Conservation (phyloP, 2,797 vertebrate genomes). For the Rhincodon typus region DNA sequence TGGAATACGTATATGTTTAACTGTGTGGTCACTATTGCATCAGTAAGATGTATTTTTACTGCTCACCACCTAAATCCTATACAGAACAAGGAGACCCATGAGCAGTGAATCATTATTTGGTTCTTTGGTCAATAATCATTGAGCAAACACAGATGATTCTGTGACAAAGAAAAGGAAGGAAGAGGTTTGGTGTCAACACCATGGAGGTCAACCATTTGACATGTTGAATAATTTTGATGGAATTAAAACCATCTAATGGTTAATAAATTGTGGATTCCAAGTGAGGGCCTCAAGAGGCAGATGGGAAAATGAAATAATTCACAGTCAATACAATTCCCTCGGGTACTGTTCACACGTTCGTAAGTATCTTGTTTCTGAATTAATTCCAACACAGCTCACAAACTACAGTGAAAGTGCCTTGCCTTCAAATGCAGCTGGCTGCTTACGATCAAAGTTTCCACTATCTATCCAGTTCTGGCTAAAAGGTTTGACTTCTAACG, state of each 20-base stretch:
- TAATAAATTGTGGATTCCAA: neutral
- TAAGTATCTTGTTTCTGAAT: slow-evolving; percentile 21
- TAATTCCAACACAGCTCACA: neutral
- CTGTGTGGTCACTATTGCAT: neutral
- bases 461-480: neutral
- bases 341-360: neutral
- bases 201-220: neutral
- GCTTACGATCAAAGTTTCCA: neutral
- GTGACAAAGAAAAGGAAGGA: neutral
- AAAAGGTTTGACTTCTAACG: neutral
- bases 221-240: neutral
- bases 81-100: no score
- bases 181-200: no score
- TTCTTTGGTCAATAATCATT: neutral
- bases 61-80: neutral
- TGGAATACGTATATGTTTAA: neutral
- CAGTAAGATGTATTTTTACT: neutral
- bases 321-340: neutral
- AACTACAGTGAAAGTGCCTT: neutral
- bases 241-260: neutral
- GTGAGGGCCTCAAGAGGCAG: neutral
- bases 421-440: neutral
- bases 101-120: neutral
- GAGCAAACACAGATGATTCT: neutral
- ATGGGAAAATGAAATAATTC: neutral